Base-by-base conservation (phyloP, 2,113 vertebrate genomes). In the Vulpes lagopus region DNA sequence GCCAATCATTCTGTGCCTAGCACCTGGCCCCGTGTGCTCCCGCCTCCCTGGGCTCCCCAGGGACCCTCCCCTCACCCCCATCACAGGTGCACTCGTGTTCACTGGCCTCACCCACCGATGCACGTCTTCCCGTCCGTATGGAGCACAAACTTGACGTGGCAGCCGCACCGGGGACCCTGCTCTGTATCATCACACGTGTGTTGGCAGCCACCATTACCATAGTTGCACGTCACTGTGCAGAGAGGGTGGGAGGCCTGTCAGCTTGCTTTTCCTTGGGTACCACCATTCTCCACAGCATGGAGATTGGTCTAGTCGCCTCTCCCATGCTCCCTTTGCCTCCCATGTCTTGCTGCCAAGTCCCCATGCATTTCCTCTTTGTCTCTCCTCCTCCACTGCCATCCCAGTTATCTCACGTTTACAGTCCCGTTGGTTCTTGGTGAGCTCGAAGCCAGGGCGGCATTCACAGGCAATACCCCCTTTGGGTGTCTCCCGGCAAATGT, bases 101-200 rank as follows among this genome's bases (percentile, higher is more conserved):
- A 3, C 20, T 0, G 59, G 51, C 85, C 97, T 96, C 98, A 99
- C 99, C 99, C 99, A 99, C 99, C 99, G 98, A 99, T 99, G 99
- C 99, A 99, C 0, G 99, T 99, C 99, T 99, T 99, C 93, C 99
- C 99, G 22, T 99, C 99, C 0, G 99, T 99, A 97, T 99, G 99
- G 92, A 99, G 99, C 96, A 99, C 98, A 73, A 99, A 99, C 98
- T 99, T 99, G 99, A 99, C 99, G 74, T 99, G 99, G 98, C 99
- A 99, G 93, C 99, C 99, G 0, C 99, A 99, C 89, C 99, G 99
- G 97, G 99, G 99, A 0, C 99, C 99, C 91, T 99, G 99, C 88
- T 99, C 99, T 0, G 99, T 99, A 98, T 99, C 99, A 0, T 99
- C 99, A 0, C 99, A 99, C 8, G 99, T 99, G 98, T 99, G 99